Evolutionary conservation across 1,140 invertebrate species (phyloP).

Genomic region (Drosophila bocqueti): DNA sequence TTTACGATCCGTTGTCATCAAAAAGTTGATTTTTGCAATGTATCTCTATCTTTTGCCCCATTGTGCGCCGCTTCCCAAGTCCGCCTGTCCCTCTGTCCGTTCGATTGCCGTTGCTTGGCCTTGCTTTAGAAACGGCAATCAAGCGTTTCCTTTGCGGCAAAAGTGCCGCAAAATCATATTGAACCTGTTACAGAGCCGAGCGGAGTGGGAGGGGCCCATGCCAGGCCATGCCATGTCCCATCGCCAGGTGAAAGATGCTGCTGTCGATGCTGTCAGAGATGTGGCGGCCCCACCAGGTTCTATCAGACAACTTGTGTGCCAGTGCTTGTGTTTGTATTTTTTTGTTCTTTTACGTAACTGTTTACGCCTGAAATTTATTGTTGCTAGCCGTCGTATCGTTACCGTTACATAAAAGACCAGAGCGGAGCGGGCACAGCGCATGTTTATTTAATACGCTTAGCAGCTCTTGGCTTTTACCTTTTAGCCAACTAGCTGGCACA

Average conservation of each 20-base stretch:
- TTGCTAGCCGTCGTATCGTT: conserved; percentile 56
- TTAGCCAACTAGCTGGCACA: conserved; percentile 48
- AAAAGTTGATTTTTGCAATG: no score
- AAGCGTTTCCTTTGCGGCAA: conserved; percentile 77
- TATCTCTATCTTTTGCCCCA: no score
- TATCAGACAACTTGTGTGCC: conserved; percentile 9
- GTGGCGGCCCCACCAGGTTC: conserved; percentile 21
- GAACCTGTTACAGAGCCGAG: conserved; percentile 69
- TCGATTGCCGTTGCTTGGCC: conserved; percentile 73
- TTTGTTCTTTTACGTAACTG: conserved; percentile 76
- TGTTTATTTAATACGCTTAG: conserved; percentile 82
- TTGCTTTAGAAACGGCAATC: conserved; percentile 77
- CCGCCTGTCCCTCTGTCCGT: conserved; percentile 17
- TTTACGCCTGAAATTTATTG: conserved; percentile 79
- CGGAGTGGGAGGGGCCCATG: neutral
- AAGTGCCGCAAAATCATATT: conserved; percentile 81
- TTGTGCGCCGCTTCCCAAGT: conserved; percentile 18
- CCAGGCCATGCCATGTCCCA: conserved; percentile 1
- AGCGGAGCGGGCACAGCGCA: conserved; percentile 32
- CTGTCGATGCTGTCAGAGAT: conserved; percentile 34
- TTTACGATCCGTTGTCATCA: no score
- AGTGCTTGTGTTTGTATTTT: conserved; percentile 14
- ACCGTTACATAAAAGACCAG: conserved; percentile 77
- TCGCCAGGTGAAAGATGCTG: conserved; percentile 66
- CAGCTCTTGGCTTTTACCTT: conserved; percentile 55